Base-by-base conservation (phyloP, 2,113 vertebrate species). In the Ramphastos sulfuratus region DNA sequence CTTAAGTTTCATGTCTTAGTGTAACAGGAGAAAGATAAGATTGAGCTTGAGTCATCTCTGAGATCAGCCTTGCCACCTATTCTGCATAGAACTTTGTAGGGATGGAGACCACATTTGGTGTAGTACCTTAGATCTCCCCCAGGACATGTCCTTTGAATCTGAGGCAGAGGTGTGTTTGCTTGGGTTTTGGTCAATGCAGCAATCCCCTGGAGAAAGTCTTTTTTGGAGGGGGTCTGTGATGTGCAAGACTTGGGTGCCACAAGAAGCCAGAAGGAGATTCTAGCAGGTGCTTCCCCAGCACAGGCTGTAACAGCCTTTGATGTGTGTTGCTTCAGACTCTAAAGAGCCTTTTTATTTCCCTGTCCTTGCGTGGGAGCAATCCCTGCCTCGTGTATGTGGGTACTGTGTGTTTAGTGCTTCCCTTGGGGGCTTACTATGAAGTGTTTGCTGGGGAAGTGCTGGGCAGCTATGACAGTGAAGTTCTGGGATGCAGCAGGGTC, bases 351-450 rank as follows among this genome's bases (percentile, higher is more conserved):
- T 14, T 37, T 59, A 3, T 59, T 42, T 9, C 42, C 25, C 74
- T 30, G 24, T 23, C 54, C 48, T 31, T 48, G 72, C 37, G 4
- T 0, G 1, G 44, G 31, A 37, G 4, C 12, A 64, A 15, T 23
- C 37, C 50, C 8, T 60, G 11, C 73, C 60, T 75, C 89, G 60
- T 31, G 27, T 6, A 0, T 3, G 19, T 44, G 46, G 1, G 0
- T 54, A 4, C 21, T 20, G 0, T 6, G 35, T 3, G 25, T 67
- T 19, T 69, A 52, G 61, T 33, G 6, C 31, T 31, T 63, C 28
- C 33, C 31, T 15, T 31, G 25, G 35, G 10, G 60, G 17, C 25
- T 69, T 48, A 6, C 37, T n/a, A 0, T 17, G 24, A 23, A 15
- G 46, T 33, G 60, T 74, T 70, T 24, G 46, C 79, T 73, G 67